Conservation (phyloP, 2,113 vertebrate genomes). For the Steatornis caripensis region DNA sequence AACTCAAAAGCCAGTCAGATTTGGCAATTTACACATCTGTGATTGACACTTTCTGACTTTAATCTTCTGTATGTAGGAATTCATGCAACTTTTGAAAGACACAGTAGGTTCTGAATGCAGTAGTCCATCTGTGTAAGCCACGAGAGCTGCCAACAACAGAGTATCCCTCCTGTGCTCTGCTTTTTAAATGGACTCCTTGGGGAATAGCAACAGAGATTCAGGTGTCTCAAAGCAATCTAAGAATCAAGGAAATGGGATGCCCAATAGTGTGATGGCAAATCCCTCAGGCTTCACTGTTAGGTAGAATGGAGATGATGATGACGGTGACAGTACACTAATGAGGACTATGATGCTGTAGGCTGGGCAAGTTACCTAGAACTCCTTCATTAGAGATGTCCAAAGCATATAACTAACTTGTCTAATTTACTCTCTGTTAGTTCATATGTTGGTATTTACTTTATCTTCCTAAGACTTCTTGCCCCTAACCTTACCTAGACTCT, state of each 20-base stretch:
- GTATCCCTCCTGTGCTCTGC: background rate
- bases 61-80: slow-evolving; percentile 29
- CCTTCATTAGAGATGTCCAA: background rate
- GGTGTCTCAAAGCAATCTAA: slow-evolving; percentile 1
- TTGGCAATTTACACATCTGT: slow-evolving; percentile 24
- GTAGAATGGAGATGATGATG: background rate
- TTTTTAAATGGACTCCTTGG: slow-evolving; percentile 39
- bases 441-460: background rate
- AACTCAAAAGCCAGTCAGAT: slow-evolving; percentile 1
- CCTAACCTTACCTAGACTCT: background rate
- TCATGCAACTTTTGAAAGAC: slow-evolving; percentile 35
- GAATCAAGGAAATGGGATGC: slow-evolving; percentile 21
- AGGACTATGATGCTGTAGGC: background rate
- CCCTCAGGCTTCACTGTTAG: background rate
- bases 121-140: slow-evolving; percentile 49
- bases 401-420: background rate
- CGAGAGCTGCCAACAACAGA: slow-evolving; percentile 38
- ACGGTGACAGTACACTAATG: slow-evolving; percentile 8
- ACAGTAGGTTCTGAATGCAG: background rate
- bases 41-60: slow-evolving; percentile 41
- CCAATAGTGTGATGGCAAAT: slow-evolving; percentile 13
- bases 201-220: slow-evolving; percentile 19
- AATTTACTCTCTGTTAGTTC: background rate
- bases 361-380: background rate
- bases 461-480: background rate